These are phyloP conservation scores for Paralichthys olivaceus DNA, from an alignment of 2,113 vertebrate genomes.

Conservation along the genomic window DNA sequence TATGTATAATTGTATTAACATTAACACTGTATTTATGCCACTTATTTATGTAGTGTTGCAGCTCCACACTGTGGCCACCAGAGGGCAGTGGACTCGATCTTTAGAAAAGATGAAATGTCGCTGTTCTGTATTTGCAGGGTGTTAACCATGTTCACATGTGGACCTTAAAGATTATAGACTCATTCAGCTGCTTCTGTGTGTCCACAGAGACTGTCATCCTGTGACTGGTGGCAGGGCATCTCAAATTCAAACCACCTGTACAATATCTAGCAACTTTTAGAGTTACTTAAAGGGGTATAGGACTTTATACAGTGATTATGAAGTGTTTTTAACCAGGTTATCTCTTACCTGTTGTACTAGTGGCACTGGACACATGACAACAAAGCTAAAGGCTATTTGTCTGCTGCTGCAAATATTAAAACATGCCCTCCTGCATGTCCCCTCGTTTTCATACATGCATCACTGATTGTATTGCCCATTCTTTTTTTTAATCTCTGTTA, in stretches of 20 bases:
- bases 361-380: background rate
- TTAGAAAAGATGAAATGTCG: no score
- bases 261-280: no score
- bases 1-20: no score
- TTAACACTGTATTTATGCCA: no score
- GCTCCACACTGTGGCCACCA: background rate
- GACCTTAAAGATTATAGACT: background rate
- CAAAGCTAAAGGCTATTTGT: background rate
- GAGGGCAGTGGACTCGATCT: background rate
- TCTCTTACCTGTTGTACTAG: conserved; percentile 1
- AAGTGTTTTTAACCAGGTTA: no score
- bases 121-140: no score
- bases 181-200: background rate
- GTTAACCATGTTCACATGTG: no score
- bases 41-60: no score
- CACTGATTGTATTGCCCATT: no score
- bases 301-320: no score
- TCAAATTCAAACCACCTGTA: background rate
- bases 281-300: no score
- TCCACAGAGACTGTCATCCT: background rate
- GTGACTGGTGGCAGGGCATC: background rate
- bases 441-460: background rate
- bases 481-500: no score
- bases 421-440: background rate
- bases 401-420: background rate